Conservation (phyloP, 2,797 vertebrate species). For the Ciconia nigra region DNA sequence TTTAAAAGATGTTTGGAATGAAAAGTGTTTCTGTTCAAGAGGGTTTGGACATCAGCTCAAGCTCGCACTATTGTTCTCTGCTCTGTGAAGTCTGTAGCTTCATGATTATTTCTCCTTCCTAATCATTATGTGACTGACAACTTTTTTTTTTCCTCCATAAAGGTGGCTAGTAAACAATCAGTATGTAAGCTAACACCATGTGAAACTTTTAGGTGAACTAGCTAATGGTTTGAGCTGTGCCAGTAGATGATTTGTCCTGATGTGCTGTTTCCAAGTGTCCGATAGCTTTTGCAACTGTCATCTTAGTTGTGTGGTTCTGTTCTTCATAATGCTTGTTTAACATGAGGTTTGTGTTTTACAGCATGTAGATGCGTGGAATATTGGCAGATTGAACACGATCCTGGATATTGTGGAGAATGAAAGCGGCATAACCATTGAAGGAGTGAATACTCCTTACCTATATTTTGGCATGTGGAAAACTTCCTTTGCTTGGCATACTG, state of each 20-base stretch:
- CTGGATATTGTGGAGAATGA: constrained; percentile 92
- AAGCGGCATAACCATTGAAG: constrained; percentile 93
- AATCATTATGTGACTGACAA: neutral
- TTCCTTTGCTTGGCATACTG: constrained; percentile 97
- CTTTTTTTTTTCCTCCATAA: neutral
- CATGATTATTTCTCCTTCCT: neutral
- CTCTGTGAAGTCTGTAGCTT: neutral
- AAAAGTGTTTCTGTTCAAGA: neutral
- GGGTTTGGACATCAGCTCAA: neutral
- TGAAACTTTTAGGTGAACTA: neutral
- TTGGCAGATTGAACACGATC: constrained; percentile 89
- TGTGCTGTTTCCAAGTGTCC: neutral
- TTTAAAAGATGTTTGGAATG: neutral
- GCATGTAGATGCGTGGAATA: constrained; percentile 93
- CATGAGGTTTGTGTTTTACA: constrained; percentile 40
- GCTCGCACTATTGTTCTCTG: neutral
- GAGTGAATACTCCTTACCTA: constrained; percentile 92
- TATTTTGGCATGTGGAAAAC: constrained; percentile 99
- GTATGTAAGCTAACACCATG: neutral
- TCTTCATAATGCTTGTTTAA: neutral
- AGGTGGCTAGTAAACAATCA: neutral
- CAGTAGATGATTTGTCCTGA: neutral
- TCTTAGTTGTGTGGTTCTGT: neutral
- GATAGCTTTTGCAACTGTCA: neutral
- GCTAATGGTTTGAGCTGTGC: neutral